Conservation (phyloP, 2,797 vertebrate species). For the Toxotes lorentzi region DNA sequence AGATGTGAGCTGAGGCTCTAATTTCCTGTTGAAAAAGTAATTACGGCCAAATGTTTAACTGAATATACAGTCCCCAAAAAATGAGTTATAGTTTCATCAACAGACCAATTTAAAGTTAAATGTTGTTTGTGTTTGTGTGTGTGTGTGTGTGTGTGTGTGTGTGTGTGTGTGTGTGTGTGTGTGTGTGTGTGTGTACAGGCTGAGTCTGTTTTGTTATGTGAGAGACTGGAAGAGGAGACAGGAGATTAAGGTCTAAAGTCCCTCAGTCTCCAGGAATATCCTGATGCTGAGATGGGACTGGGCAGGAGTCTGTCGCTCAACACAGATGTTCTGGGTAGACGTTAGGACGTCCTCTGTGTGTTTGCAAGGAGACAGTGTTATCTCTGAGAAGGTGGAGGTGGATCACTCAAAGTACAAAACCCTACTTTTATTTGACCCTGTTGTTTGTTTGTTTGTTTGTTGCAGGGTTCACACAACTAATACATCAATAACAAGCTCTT, state of each 20-base stretch:
- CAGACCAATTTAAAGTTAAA: neutral
- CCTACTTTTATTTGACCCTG: neutral
- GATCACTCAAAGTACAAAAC: neutral
- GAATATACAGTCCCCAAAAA: neutral
- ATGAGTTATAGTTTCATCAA: neutral
- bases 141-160: too few species aligned
- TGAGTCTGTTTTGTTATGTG: conserved; percentile 33
- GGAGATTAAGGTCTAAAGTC: conserved; percentile 65
- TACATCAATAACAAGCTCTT: too few species aligned
- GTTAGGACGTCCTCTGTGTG: neutral
- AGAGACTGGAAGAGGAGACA: conserved; percentile 46
- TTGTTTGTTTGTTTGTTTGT: neutral
- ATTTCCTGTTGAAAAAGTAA: neutral
- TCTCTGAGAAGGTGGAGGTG: neutral
- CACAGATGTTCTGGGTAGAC: conserved; percentile 33
- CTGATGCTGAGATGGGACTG: conserved; percentile 4
- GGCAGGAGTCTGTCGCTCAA: neutral
- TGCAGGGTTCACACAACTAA: too few species aligned
- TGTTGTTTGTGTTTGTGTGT: too few species aligned
- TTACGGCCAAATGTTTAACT: neutral
- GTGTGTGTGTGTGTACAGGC: neutral
- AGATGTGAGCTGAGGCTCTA: neutral
- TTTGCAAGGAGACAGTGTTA: neutral
- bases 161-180: neutral
- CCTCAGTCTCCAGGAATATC: conserved; percentile 58